Base-by-base conservation (phyloP, 2,797 vertebrate genomes). In the Alfaro cultratus region DNA sequence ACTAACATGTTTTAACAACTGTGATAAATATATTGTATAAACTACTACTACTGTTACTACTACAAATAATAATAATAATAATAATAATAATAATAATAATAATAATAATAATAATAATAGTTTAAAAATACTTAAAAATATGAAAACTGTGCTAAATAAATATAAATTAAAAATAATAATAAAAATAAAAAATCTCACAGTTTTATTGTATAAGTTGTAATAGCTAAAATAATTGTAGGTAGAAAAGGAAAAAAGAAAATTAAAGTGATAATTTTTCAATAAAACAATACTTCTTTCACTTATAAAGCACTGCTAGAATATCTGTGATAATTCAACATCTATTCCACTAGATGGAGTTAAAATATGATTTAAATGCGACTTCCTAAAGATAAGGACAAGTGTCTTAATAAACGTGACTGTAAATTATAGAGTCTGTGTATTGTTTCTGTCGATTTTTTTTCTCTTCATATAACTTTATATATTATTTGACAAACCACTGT, bases 291-390 rank as follows among this genome's bases (percentile, higher is more conserved):
- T 47, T 47, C 5, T 18, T 18, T 45, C 43, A 72, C 29, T 70
- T 47, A 26, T 13, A 73, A 8, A 26, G 12, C 10, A 74, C 26
- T 23, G 2, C 5, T 18, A 36, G 5, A 34, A 16, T 41, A 9
- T n/a, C 16, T n/a, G 4, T 49, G n/a, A 76, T 84, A 12, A 83
- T 83, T 4, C 1, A 2, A 11, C 16, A 3, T 76, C n/a, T 80
- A 12, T 64, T 0, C 87, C 92, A 86, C 71, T 47, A 85, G 90
- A 45, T 86, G 86, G 85, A 67, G 79, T 67, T 75, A 92, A 18
- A 78, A 51, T 76, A 79, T 73, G n/a, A 15, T 34, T 75, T 80
- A 85, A 29, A 67, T 13, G 34, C 21, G 31, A 23, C 75, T 5
- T 34, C 18, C 4, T 26, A 6, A 31, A 31, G 11, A 57, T 23